A percentile compares a stretch with the other conserved stretches of the same genome.
Evolutionary conservation across 2,888 invertebrate genomes (phyloP).

Genomic region (Caenorhabditis sp.): DNA sequence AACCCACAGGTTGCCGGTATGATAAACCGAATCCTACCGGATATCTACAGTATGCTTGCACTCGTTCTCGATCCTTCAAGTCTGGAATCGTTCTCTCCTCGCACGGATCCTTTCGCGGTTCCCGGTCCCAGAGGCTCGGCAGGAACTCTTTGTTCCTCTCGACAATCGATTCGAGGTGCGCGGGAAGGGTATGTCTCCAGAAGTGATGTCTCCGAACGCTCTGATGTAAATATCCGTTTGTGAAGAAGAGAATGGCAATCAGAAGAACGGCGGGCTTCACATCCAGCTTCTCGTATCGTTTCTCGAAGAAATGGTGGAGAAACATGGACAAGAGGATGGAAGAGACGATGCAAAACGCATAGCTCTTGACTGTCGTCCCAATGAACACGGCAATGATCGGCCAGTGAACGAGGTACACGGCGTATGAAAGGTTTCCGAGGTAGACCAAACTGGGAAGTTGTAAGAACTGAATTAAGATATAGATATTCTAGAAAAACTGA

Average conservation of each 20-base stretch:
- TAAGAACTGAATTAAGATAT: neutral
- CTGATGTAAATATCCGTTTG: conserved; percentile 30
- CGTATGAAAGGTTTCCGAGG: conserved; percentile 35
- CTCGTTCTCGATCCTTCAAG: neutral
- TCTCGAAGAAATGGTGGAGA: conserved; percentile 30
- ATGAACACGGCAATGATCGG: conserved; percentile 27
- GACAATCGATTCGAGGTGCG: conserved; percentile 1
- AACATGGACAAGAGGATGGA: conserved; percentile 12
- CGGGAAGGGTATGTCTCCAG: conserved; percentile 11
- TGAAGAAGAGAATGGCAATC: conserved; percentile 17
- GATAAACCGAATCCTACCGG: conserved; percentile 5
- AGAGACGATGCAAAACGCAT: conserved; percentile 8
- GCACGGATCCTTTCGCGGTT: conserved; percentile 13
- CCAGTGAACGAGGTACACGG: conserved; percentile 40
- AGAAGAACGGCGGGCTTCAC: conserved; percentile 11
- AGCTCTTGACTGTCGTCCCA: neutral
- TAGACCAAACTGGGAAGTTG: neutral
- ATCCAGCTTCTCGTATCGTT: conserved; percentile 9
- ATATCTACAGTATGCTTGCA: conserved; percentile 15
- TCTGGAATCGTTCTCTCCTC: conserved; percentile 3
- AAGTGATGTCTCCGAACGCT: conserved; percentile 19
- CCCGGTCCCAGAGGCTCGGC: conserved; percentile 12
- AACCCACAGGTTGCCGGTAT: no score
- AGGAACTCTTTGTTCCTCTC: conserved; percentile 17
- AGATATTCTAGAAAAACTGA: neutral